A percentile compares a stretch with the other conserved stretches of the same genome.
Evolutionary conservation across 2,888 invertebrate species (phyloP).

Genomic region (Antitype chi): DNA sequence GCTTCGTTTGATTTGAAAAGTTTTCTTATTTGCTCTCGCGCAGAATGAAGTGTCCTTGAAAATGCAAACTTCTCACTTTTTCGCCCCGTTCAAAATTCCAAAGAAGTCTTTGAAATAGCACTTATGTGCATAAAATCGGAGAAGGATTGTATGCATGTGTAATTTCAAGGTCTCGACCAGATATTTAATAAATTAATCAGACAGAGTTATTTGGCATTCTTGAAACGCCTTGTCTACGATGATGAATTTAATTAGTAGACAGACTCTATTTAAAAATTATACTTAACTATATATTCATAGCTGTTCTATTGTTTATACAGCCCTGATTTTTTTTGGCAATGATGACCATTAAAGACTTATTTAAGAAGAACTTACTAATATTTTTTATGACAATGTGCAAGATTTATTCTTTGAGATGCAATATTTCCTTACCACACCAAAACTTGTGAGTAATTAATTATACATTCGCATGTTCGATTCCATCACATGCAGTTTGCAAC

Average conservation of each 20-base stretch:
- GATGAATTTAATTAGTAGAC: conserved; percentile 9
- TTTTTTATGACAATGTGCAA: not conserved
- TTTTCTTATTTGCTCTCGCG: conserved; percentile 16
- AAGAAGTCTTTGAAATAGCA: conserved; percentile 29
- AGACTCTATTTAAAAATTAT: not conserved
- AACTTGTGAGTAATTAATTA: conserved; percentile 7
- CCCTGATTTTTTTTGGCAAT: not conserved
- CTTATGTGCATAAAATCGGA: conserved; percentile 1
- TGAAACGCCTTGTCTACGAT: conserved; percentile 2
- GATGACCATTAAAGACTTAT: not conserved
- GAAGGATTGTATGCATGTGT: conserved; percentile 46
- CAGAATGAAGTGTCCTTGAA: conserved; percentile 55
- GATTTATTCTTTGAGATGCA: not conserved
- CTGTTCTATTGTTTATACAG: not conserved
- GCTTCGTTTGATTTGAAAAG: conserved; percentile 31
- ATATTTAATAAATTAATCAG: conserved; percentile 31
- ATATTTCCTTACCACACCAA: not conserved
- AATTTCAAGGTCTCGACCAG: conserved; percentile 46
- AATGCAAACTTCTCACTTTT: conserved; percentile 42
- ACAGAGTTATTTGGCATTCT: conserved; percentile 37
- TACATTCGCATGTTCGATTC: conserved; percentile 31
- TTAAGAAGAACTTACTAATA: not conserved
- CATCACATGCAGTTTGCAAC: conserved; percentile 26
- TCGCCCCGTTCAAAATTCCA: conserved; percentile 41
- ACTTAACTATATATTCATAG: not conserved